These are phyloP conservation scores for Mustelus asterias DNA, from an alignment of 2,113 vertebrate species.

Conservation along the genomic window DNA sequence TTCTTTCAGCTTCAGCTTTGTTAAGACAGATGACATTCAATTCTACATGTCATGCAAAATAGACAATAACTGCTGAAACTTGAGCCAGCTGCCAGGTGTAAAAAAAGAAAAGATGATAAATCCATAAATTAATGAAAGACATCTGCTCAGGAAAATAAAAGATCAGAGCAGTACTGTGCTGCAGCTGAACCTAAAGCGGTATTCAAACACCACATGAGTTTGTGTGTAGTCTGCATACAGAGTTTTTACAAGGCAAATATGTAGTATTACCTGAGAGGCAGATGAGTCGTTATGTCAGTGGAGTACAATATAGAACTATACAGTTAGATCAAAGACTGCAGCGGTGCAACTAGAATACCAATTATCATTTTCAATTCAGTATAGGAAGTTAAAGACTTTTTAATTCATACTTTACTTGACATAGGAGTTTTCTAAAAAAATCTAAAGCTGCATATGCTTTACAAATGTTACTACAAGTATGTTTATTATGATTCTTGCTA, in stretches of 20 bases:
- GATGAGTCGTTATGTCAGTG: slow-evolving; percentile 32
- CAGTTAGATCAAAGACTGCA: neutral
- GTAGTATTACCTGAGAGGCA: slow-evolving; percentile 51
- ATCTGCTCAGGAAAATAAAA: slow-evolving; percentile 89
- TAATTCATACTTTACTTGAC: neutral
- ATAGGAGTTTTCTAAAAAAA: neutral
- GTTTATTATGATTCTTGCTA: neutral
- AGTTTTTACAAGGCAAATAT: slow-evolving; percentile 43
- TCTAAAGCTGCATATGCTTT: neutral
- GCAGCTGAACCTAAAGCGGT: slow-evolving; percentile 78
- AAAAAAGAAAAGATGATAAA: slow-evolving; percentile 83
- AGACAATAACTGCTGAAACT: slow-evolving; percentile 88
- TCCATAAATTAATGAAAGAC: slow-evolving; percentile 98
- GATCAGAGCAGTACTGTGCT: slow-evolving; percentile 70
- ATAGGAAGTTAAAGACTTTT: neutral
- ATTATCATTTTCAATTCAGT: slow-evolving; percentile 1
- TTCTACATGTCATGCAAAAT: slow-evolving; percentile 76
- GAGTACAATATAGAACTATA: neutral
- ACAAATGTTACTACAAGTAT: neutral
- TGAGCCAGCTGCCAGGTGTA: slow-evolving; percentile 93
- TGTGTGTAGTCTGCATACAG: slow-evolving; percentile 52
- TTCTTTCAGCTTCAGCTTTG: slow-evolving; percentile 72
- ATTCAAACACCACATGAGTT: slow-evolving; percentile 72
- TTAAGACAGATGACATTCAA: slow-evolving; percentile 81
- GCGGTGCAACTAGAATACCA: slow-evolving; percentile 9